Evolutionary conservation across 2,888 invertebrate genomes (phyloP).

Genomic region (Pterostichus madidus): DNA sequence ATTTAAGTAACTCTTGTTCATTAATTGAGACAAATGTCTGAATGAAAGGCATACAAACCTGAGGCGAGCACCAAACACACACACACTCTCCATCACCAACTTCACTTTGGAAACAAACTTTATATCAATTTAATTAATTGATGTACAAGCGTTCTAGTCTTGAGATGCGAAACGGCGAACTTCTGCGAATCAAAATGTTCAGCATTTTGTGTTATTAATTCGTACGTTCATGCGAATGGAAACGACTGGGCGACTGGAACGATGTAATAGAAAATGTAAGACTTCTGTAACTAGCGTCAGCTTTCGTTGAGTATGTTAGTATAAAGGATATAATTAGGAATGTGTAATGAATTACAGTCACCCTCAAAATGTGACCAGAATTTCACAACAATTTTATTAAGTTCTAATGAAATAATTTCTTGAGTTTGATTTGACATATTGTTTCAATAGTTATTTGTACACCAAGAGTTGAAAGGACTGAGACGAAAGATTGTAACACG

Average conservation of each 20-base stretch:
- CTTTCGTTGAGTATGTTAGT: constrained; percentile 29
- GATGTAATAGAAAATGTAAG: constrained; percentile 16
- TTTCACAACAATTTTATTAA: no score
- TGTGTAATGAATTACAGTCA: constrained; percentile 14
- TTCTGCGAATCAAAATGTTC: constrained; percentile 32
- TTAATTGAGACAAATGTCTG: constrained; percentile 63
- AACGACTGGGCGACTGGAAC: neutral
- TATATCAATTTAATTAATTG: constrained; percentile 63
- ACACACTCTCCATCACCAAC: constrained; percentile 23
- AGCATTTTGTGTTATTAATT: constrained; percentile 36
- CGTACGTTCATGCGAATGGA: constrained; percentile 1
- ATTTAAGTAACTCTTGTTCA: constrained; percentile 43
- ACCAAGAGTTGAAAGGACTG: no score
- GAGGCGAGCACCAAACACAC: constrained; percentile 17
- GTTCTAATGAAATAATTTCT: no score
- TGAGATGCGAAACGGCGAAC: constrained; percentile 15
- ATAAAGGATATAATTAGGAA: constrained; percentile 41
- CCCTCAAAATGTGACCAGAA: neutral
- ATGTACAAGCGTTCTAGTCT: constrained; percentile 53
- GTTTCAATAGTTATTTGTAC: no score
- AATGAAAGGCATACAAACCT: constrained; percentile 63
- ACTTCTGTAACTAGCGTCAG: constrained; percentile 32
- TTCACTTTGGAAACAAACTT: constrained; percentile 60
- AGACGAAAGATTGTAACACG: no score
- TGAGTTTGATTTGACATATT: no score